phyloP scores from a whole-genome alignment of 2,797 vertebrate genomes.

The Thalassophryne amazonica region DNA sequence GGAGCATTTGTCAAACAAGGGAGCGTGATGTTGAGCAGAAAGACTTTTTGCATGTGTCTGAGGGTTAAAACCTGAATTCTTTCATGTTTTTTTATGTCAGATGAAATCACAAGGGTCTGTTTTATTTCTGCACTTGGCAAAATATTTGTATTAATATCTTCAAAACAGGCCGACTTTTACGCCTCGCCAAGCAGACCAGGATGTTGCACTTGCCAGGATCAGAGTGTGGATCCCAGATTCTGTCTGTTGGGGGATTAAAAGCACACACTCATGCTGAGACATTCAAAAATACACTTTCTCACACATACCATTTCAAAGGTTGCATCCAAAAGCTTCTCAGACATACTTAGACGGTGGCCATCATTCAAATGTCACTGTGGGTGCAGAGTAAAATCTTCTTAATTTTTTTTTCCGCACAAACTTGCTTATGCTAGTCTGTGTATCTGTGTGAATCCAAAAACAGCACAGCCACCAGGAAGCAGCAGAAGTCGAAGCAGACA shows the following conservation, averaged over 20 bases:
- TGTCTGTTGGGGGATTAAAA: conserved; percentile 20
- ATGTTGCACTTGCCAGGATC: not conserved
- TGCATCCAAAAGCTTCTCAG: conserved; percentile 1
- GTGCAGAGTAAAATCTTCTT: conserved; percentile 17
- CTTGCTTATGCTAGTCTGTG: not conserved
- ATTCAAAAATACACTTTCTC: too few relatives aligned
- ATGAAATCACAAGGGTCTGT: conserved; percentile 38
- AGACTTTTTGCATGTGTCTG: not conserved
- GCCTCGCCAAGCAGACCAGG: conserved; percentile 1
- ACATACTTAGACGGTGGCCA: conserved; percentile 14
- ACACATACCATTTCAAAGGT: not conserved
- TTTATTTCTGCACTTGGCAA: conserved; percentile 52
- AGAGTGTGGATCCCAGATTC: conserved; percentile 41
- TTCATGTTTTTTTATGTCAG: conserved; percentile 25
- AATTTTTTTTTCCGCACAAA: too few relatives aligned
- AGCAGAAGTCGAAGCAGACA: conserved; percentile 47
- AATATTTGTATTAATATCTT: conserved; percentile 42
- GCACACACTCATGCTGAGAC: not conserved
- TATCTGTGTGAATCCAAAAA: conserved; percentile 21
- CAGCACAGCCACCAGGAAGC: conserved; percentile 9
- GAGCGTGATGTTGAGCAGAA: conserved; percentile 44
- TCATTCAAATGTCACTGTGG: conserved; percentile 3
- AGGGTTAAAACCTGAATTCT: conserved; percentile 25
- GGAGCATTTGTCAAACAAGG: conserved; percentile 18
- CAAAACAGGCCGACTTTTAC: conserved; percentile 23